phyloP scores from a whole-genome alignment of 2,888 invertebrate genomes.

The Ectemnius cavifrons region DNA sequence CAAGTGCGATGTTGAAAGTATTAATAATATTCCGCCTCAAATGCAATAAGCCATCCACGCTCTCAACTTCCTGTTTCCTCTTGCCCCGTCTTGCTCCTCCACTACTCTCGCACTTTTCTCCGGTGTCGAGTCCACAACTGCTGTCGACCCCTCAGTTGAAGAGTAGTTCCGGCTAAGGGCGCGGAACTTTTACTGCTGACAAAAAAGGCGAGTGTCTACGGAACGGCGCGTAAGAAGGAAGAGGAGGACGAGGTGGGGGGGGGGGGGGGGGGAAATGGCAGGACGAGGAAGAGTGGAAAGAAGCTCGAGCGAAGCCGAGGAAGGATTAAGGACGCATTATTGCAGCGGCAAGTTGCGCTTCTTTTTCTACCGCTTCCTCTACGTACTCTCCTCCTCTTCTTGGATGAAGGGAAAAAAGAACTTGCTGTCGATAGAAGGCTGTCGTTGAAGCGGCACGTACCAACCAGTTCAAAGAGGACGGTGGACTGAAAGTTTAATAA shows the following conservation, averaged over 20 bases:
- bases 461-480: constrained; percentile 56
- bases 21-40: constrained; percentile 14
- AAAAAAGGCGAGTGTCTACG: not conserved
- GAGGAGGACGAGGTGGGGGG: not conserved
- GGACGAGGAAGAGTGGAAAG: not conserved
- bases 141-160: not conserved
- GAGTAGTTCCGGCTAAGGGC: not conserved
- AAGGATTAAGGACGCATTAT: constrained; percentile 11
- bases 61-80: too few relatives aligned
- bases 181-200: constrained; percentile 6
- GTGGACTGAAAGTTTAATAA: constrained; percentile 64
- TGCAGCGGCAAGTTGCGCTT: constrained; percentile 35
- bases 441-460: constrained; percentile 33
- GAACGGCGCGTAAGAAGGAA: not conserved
- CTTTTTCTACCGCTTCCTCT: constrained; percentile 10
- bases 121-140: too few relatives aligned
- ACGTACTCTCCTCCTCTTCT: too few relatives aligned
- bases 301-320: not conserved
- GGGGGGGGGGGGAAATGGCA: not conserved
- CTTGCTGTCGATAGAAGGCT: constrained; percentile 30
- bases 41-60: constrained; percentile 9
- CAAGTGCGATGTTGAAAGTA: not conserved
- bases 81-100: too few relatives aligned
- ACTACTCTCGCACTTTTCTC: too few relatives aligned
- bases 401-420: constrained; percentile 20